Base-by-base conservation (phyloP, 2,888 invertebrate species). In the Hipparchia sbordonii region DNA sequence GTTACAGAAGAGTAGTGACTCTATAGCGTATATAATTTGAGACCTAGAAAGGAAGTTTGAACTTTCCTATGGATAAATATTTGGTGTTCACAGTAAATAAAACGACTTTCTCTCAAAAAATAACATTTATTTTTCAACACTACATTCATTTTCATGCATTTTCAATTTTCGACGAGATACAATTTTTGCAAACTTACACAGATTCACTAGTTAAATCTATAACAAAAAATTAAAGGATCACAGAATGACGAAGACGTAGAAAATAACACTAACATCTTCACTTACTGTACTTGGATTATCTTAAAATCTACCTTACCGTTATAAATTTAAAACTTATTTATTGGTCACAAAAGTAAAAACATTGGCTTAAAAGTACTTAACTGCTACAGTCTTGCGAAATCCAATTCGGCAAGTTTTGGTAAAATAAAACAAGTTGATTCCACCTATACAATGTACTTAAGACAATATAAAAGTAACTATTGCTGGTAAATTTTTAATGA, bases 261-360 rank as follows among this genome's bases (percentile, higher is more conserved):
- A 84, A 87, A 89, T 84, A 87, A 87, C 84, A 87, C 86, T 87
- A 87, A 86, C 88, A 89, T 88, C 87, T 89, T 86, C 86, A 80
- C 86, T 87, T 87, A 89, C 88, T 87, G 86, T 89, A 91, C 85
- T 87, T 83, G 82, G 85, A 87, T 86, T 83, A 85, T 75, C 91
- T 91, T 91, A 91, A 82, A 90, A 82, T 78, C 89, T 92, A 92
- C 77, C 87, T 88, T 89, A 91, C 76, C 78, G 82, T 87, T 87
- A 88, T 77, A 86, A 85, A 80, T 88, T 87, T 87, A 85, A 84
- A 87, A 85, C 85, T 87, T 87, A 87, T 67, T 76, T 88, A 88
- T 92, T 92, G 91, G 93, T 93, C 93, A 92, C 87, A 86, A 85
- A 90, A 89, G 85, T 92, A 91, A 92, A 87, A 92, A 90, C 86